A percentile compares a stretch with the other conserved stretches of the same genome.
Evolutionary conservation across 2,113 vertebrate genomes (phyloP).

Genomic region (Panurus biarmicus): DNA sequence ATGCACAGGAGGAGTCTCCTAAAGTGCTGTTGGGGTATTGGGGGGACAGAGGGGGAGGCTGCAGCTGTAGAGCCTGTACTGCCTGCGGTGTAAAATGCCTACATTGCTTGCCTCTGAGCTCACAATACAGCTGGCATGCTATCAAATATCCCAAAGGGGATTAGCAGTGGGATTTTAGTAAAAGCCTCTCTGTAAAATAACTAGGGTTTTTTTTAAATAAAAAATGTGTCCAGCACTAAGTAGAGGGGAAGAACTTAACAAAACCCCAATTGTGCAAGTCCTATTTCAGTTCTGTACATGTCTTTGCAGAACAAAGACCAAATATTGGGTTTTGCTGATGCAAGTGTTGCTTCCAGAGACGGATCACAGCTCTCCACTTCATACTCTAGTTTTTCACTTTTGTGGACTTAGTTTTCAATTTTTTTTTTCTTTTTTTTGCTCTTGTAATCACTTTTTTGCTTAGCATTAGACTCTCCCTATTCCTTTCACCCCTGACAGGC

Average conservation of each 20-base stretch:
- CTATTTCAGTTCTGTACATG: background rate
- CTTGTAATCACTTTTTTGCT: background rate
- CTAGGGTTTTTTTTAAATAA: background rate
- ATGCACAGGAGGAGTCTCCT: background rate
- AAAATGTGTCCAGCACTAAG: background rate
- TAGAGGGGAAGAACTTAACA: background rate
- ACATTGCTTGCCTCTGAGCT: constrained; percentile 12
- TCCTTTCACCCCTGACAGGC: background rate
- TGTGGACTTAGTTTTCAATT: background rate
- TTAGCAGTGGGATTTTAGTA: background rate
- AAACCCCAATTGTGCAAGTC: background rate
- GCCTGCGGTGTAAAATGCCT: background rate
- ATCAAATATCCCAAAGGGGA: constrained; percentile 18
- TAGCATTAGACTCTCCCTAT: background rate
- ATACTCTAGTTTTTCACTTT: background rate
- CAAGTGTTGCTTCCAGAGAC: background rate
- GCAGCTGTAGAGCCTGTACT: background rate
- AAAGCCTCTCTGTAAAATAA: background rate
- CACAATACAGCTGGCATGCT: constrained; percentile 22
- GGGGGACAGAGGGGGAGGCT: background rate
- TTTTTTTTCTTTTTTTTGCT: background rate
- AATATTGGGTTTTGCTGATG: background rate
- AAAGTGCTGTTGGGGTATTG: background rate
- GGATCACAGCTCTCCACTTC: background rate
- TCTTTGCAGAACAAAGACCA: background rate